phyloP scores from a whole-genome alignment of 2,888 invertebrate genomes.

The Brenthis daphne region DNA sequence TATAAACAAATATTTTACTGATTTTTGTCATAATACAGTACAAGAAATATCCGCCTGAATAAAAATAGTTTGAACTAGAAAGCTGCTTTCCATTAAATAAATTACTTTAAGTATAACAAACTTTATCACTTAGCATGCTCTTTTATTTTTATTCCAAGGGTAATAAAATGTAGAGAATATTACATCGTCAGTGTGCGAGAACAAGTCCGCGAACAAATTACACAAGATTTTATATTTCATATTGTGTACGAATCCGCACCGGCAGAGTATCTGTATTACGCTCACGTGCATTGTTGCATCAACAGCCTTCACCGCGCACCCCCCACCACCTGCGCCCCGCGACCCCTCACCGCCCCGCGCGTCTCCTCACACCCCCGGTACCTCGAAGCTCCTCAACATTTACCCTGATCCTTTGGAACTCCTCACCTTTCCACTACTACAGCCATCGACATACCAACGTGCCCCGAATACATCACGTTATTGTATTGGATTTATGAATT shows the following conservation, averaged over 20 bases:
- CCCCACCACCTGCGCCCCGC: not conserved
- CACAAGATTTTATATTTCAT: conserved; percentile 2
- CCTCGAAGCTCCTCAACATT: not conserved
- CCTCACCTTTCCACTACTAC: no score
- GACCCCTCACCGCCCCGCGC: not conserved
- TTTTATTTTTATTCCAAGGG: not conserved
- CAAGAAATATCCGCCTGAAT: no score
- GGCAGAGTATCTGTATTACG: conserved; percentile 1
- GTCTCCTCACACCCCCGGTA: not conserved
- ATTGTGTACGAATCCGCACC: not conserved
- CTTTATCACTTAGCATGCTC: no score
- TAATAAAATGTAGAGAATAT: not conserved
- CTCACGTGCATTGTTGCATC: conserved; percentile 10
- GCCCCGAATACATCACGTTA: not conserved
- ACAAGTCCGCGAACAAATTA: conserved; percentile 1
- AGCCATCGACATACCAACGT: no score
- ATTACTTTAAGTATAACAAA: no score
- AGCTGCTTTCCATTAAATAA: no score
- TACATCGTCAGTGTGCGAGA: not conserved
- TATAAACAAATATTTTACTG: no score
- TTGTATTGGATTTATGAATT: conserved; percentile 1
- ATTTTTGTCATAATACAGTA: no score
- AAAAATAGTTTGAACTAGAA: no score
- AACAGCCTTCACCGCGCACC: not conserved
- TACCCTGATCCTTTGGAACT: not conserved